These are phyloP conservation scores for Habroteleia sp. DNA, from an alignment of 2,888 invertebrate species.

Conservation along the genomic window DNA sequence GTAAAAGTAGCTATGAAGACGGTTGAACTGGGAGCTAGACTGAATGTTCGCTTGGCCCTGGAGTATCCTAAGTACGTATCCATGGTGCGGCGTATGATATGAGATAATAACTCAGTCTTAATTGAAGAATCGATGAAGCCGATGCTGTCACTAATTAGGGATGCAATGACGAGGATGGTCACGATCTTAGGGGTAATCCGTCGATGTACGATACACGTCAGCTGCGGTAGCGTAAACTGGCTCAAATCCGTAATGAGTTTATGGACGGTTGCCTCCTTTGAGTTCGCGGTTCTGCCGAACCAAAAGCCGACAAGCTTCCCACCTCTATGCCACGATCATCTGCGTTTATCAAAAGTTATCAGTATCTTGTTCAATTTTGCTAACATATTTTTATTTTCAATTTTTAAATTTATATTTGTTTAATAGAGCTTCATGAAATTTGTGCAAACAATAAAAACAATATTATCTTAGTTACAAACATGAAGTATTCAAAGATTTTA, in stretches of 20 bases:
- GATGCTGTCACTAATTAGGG: conserved; percentile 66
- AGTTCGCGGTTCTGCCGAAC: conserved; percentile 69
- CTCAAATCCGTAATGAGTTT: conserved; percentile 60
- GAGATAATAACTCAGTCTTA: conserved; percentile 67
- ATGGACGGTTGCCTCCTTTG: conserved; percentile 65
- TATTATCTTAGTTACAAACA: too few species aligned
- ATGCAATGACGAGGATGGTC: conserved; percentile 66
- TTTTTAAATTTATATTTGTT: too few species aligned
- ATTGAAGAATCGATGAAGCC: conserved; percentile 65
- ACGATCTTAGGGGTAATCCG: conserved; percentile 66
- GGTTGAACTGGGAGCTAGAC: conserved; percentile 17
- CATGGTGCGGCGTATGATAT: conserved; percentile 56
- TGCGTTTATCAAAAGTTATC: conserved; percentile 64
- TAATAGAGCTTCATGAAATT: too few species aligned
- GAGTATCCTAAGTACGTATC: conserved; percentile 63
- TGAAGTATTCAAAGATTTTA: too few species aligned
- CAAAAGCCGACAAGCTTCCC: conserved; percentile 71
- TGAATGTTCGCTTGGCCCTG: conserved; percentile 11
- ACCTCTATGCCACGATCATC: conserved; percentile 71
- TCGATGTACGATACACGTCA: conserved; percentile 59
- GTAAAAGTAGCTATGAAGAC: conserved; percentile 7
- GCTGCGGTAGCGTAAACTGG: conserved; percentile 64
- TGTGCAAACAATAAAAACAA: too few species aligned
- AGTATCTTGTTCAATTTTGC: conserved; percentile 18
- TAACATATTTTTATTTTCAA: too few species aligned